A percentile compares a stretch with the other conserved stretches of the same genome.
Conservation (phyloP, 2,888 invertebrate species). For the Meloe dianella region DNA sequence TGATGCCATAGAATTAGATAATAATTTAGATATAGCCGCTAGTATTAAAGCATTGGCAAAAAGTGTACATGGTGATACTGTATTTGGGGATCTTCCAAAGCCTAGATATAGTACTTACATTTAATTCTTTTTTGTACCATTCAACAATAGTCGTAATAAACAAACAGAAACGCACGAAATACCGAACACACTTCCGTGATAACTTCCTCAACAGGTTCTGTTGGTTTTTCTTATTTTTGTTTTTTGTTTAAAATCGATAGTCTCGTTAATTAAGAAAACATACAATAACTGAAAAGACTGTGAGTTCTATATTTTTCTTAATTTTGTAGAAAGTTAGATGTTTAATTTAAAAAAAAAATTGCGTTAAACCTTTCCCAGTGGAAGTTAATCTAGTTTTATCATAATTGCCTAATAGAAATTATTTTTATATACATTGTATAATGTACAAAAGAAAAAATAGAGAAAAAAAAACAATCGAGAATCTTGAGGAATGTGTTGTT, state of each 20-base stretch:
- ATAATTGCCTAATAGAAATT: conserved; percentile 8
- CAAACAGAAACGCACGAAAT: neutral
- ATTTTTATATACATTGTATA: neutral
- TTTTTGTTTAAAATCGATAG: neutral
- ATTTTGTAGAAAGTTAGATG: neutral
- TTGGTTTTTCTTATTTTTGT: neutral
- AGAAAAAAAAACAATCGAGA: neutral
- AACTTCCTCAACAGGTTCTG: neutral
- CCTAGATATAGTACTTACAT: conserved; percentile 86
- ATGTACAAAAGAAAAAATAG: neutral
- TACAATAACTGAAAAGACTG: conserved; percentile 10
- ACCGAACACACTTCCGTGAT: conserved; percentile 1
- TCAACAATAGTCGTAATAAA: too few relatives aligned
- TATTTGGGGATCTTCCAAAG: conserved; percentile 86
- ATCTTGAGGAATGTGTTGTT: neutral
- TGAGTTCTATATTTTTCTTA: neutral
- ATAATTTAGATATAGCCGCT: conserved; percentile 76
- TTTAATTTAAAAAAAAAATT: neutral
- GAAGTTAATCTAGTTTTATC: neutral
- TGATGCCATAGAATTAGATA: conserved; percentile 45
- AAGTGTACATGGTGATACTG: conserved; percentile 85
- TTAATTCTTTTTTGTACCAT: conserved; percentile 61
- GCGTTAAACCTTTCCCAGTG: neutral
- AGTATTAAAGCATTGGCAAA: conserved; percentile 91
- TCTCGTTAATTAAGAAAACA: neutral